Evolutionary conservation across 2,888 invertebrate genomes (phyloP).

Genomic region (Hoplodrina ambigua): DNA sequence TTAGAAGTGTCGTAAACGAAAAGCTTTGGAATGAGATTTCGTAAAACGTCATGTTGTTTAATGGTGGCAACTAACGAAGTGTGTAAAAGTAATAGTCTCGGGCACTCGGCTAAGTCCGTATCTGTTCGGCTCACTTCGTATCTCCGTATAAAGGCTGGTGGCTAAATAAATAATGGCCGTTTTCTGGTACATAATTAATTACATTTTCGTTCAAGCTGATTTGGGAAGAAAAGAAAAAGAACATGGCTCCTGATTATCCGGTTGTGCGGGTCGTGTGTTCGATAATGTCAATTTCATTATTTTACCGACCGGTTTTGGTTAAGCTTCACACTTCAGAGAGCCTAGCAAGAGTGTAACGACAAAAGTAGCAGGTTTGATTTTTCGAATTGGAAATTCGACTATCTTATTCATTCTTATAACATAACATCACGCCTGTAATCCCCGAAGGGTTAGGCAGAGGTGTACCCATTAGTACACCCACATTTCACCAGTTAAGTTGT

Average conservation of each 20-base stretch:
- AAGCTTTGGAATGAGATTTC: conserved; percentile 47
- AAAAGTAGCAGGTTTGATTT: no score
- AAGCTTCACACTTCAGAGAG: neutral
- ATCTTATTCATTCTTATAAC: no score
- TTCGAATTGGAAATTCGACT: no score
- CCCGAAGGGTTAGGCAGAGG: no score
- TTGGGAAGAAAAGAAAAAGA: conserved; percentile 11
- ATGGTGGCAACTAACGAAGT: conserved; percentile 57
- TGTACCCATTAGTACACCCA: no score
- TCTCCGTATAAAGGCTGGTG: conserved; percentile 15
- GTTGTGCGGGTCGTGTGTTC: conserved; percentile 17
- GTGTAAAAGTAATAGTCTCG: conserved; percentile 60
- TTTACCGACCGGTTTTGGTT: neutral
- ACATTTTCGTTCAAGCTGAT: conserved; percentile 46
- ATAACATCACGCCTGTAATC: no score
- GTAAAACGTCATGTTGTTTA: conserved; percentile 59
- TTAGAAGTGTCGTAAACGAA: conserved; percentile 49
- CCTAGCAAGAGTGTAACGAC: neutral
- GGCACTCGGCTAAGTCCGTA: conserved; percentile 37
- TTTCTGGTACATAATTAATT: conserved; percentile 56
- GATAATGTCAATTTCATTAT: conserved; percentile 1
- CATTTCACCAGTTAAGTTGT: no score
- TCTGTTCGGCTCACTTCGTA: conserved; percentile 37
- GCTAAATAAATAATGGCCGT: conserved; percentile 49
- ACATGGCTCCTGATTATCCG: conserved; percentile 16